Percentiles rank a stretch among this genome's conserved stretches.
phyloP scores from a whole-genome alignment of 2,113 vertebrate species.

The Zingel zingel region DNA sequence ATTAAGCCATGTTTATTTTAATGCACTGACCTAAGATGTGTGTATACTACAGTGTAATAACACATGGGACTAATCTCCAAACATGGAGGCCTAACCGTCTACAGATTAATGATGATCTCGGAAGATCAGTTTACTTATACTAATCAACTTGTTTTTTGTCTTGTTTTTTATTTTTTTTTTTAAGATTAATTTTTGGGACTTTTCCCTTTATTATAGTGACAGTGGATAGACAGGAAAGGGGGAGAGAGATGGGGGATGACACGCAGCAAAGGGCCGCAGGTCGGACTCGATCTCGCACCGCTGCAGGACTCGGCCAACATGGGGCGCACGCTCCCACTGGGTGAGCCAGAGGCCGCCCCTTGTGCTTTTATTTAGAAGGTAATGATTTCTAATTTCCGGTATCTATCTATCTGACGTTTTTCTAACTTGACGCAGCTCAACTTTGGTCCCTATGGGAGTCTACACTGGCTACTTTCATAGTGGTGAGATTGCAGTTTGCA shows the following conservation, averaged over 20 bases:
- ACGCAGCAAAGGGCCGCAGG: no score
- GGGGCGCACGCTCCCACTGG: no score
- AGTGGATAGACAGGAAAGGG: no score
- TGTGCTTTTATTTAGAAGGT: slow-evolving; percentile 52
- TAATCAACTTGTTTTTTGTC: no score
- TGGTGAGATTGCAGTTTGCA: slow-evolving; percentile 66
- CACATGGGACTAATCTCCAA: background rate
- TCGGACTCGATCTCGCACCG: no score
- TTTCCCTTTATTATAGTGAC: no score
- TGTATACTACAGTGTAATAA: background rate
- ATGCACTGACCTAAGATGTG: no score
- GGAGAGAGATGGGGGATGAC: no score
- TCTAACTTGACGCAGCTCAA: slow-evolving; percentile 13
- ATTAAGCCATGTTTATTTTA: background rate
- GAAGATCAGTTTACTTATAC: background rate
- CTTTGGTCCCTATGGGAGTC: slow-evolving; percentile 14
- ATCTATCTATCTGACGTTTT: accelerated
- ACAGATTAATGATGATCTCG: background rate
- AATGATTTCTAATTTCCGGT: background rate
- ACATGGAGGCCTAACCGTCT: background rate
- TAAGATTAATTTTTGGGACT: no score
- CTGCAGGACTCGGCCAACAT: no score
- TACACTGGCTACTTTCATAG: slow-evolving; percentile 36
- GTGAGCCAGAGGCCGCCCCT: no score
- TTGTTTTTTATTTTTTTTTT: no score